Conservation (phyloP, 2,797 vertebrate species). For the Oreortyx pictus region DNA sequence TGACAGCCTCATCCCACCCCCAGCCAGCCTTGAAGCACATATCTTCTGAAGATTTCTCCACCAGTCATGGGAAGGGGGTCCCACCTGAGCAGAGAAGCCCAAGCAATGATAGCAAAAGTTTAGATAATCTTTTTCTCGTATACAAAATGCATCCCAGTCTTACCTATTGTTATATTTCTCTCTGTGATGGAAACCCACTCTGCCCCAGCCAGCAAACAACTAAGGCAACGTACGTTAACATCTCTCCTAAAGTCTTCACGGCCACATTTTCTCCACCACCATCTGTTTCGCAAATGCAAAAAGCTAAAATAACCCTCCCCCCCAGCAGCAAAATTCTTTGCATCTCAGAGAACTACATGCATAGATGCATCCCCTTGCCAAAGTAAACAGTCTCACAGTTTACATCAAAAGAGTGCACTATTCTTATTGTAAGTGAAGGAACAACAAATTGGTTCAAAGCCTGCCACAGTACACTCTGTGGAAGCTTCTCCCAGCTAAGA, state of each 20-base stretch:
- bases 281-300: constrained; percentile 32
- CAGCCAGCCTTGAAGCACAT: neutral
- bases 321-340: neutral
- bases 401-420: constrained; percentile 14
- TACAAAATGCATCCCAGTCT: neutral
- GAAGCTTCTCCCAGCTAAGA: neutral
- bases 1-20: neutral
- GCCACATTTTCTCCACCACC: neutral
- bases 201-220: neutral
- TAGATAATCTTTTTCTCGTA: neutral
- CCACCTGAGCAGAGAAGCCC: neutral
- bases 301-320: neutral
- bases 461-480: neutral
- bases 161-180: neutral
- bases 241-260: neutral
- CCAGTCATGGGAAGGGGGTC: neutral
- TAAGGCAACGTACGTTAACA: neutral
- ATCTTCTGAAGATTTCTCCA: neutral
- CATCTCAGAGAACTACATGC: neutral
- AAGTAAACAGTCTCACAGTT: constrained; percentile 35
- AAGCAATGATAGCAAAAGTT: neutral
- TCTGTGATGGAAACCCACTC: neutral
- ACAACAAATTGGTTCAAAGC: neutral
- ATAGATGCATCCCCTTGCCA: neutral
- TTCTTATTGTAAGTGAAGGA: neutral